Percentiles rank a stretch among this genome's conserved stretches.
These are phyloP conservation scores for Phalera bucephala DNA, from an alignment of 2,888 invertebrate species.

Conservation along the genomic window DNA sequence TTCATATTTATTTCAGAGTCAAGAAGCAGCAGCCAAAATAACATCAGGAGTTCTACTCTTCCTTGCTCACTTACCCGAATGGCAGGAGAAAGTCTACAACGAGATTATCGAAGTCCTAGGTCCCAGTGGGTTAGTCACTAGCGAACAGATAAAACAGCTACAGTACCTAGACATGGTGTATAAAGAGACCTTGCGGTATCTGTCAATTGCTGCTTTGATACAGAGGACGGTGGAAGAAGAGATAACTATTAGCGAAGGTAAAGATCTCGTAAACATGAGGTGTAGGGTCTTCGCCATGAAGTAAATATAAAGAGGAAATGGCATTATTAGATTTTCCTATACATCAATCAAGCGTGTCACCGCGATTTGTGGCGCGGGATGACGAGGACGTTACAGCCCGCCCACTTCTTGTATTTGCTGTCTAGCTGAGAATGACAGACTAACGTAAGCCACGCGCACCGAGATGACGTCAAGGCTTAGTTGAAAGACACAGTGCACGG, in stretches of 20 bases:
- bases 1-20: slow-evolving; percentile 62
- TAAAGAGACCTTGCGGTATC: slow-evolving; percentile 58
- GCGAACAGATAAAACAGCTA: slow-evolving; percentile 52
- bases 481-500: too few species aligned
- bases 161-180: slow-evolving; percentile 62
- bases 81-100: slow-evolving; percentile 66
- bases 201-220: slow-evolving; percentile 62
- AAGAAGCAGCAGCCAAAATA: slow-evolving; percentile 70
- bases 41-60: slow-evolving; percentile 57
- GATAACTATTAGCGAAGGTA: slow-evolving; percentile 58
- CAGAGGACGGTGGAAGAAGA: slow-evolving; percentile 66
- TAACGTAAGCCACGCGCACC: too few species aligned
- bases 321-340: too few species aligned
- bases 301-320: too few species aligned
- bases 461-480: too few species aligned
- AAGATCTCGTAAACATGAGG: too few species aligned
- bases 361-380: too few species aligned
- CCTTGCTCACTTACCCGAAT: slow-evolving; percentile 61
- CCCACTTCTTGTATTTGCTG: too few species aligned
- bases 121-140: slow-evolving; percentile 30
- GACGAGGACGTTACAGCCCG: too few species aligned
- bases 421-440: too few species aligned
- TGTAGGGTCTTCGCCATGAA: too few species aligned
- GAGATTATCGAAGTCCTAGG: slow-evolving; percentile 58
- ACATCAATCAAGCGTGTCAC: too few species aligned